Base-by-base conservation (phyloP, 2,888 invertebrate species). In the Hemicrepidius hirtus region DNA sequence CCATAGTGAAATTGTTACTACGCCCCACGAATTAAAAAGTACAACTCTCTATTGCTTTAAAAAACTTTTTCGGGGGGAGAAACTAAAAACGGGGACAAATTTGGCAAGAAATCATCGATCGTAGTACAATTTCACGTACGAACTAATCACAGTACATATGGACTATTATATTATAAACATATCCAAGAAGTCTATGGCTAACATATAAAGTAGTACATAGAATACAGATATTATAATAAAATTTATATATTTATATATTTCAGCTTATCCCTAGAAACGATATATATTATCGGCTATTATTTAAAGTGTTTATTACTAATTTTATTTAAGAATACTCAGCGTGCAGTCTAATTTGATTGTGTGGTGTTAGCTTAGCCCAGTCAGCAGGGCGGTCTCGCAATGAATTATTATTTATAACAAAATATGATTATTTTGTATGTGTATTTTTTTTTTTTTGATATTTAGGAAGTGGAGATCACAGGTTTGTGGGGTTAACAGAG, bases 261-360 rank as follows among this genome's bases (percentile, higher is more conserved):
- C 74, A 73, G 75, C 73, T 76, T 76, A 78, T 75, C n/a, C 82
- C 84, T 84, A 84, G 83, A 84, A 74, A 85, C 84, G 84, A 84
- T 81, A 78, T 76, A 76, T 76, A 82, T 84, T 82, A 83, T 84
- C 81, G 77, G 82, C 82, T 83, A 84, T 84, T 84, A 82, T 81
- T 83, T 76, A 71, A 82, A 83, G 82, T 83, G 80, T 82, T 80
- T 73, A 78, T 85, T 85, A 85, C 83, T 85, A 84, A 80, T 84
- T 85, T 85, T 85, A 84, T 84, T 86, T 86, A 85, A 86, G 85
- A 86, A 86, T 86, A 86, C 85, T 86, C 82, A 85, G 84, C 85
- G 87, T 87, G 87, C 87, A 87, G 87, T 87, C 86, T 87, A 86
- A 86, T 85, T 86, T 87, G 86, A 87, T 86, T 87, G 87, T 85